phyloP scores from a whole-genome alignment of 2,797 vertebrate species.

The Epinephelus awoara region DNA sequence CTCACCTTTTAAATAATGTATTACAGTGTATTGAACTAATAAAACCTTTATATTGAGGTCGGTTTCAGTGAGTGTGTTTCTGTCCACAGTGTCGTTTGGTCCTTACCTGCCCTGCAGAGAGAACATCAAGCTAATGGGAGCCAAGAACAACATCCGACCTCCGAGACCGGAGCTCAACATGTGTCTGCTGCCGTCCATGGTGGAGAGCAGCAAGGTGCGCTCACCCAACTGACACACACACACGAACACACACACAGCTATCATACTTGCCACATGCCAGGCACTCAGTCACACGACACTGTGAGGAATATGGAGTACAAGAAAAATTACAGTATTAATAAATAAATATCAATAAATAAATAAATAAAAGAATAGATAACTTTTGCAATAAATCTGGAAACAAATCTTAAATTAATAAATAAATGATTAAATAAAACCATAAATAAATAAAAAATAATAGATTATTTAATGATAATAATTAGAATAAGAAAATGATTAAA shows the following conservation, averaged over 20 bases:
- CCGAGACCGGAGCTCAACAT: conserved; percentile 98
- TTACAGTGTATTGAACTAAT: no score
- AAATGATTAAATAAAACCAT: no score
- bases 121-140: conserved; percentile 99
- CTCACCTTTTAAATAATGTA: background rate
- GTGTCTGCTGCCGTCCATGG: conserved; percentile 99
- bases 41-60: background rate
- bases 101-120: conserved; percentile 99
- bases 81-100: conserved; percentile 93
- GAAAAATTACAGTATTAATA: no score
- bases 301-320: no score
- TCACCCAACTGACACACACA: conserved; percentile 29
- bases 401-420: no score
- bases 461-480: no score
- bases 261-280: background rate
- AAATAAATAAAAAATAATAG: no score
- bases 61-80: background rate
- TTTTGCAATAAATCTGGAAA: no score
- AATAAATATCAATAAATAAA: no score
- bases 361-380: no score
- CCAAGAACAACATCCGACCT: conserved; percentile 98
- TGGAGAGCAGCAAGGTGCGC: conserved; percentile 96
- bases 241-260: no score
- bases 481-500: no score
- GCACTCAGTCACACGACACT: background rate